Percentiles rank a stretch among this genome's conserved stretches.
These are phyloP conservation scores for Hippocampus barbouri DNA, from an alignment of 2,113 vertebrate genomes.

Conservation along the genomic window DNA sequence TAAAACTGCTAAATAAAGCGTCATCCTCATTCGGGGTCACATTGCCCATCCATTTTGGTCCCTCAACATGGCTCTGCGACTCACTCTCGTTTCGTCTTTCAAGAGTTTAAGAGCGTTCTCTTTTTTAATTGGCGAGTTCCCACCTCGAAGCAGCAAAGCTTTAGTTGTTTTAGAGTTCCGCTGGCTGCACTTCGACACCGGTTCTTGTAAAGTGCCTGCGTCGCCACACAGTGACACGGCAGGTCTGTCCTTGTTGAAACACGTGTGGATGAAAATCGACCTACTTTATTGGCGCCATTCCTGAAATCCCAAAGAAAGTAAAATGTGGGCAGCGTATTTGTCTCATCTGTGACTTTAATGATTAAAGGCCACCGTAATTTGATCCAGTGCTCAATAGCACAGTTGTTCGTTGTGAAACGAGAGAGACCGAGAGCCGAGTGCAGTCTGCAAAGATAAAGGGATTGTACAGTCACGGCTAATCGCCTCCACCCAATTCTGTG, in stretches of 20 bases:
- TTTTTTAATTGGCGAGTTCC: background rate
- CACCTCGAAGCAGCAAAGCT: background rate
- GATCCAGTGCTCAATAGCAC: constrained; percentile 31
- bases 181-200: background rate
- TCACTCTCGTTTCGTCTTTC: background rate
- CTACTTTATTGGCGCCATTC: constrained; percentile 25
- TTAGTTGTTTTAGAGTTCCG: background rate
- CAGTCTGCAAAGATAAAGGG: constrained; percentile 19
- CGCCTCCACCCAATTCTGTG: constrained; percentile 17
- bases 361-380: constrained; percentile 13
- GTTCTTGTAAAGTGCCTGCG: background rate
- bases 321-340: background rate
- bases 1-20: constrained; percentile 6
- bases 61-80: background rate
- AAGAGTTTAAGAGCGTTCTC: background rate
- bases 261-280: background rate
- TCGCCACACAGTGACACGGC: background rate
- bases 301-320: constrained; percentile 28
- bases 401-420: constrained; percentile 30
- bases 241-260: background rate
- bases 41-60: background rate
- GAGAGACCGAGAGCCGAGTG: constrained; percentile 20
- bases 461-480: constrained; percentile 31
- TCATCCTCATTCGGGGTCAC: background rate
- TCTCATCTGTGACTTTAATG: constrained; percentile 9